Percentiles rank a stretch among this genome's conserved stretches.
phyloP scores from a whole-genome alignment of 2,113 vertebrate species.

The Corvus cornix region DNA sequence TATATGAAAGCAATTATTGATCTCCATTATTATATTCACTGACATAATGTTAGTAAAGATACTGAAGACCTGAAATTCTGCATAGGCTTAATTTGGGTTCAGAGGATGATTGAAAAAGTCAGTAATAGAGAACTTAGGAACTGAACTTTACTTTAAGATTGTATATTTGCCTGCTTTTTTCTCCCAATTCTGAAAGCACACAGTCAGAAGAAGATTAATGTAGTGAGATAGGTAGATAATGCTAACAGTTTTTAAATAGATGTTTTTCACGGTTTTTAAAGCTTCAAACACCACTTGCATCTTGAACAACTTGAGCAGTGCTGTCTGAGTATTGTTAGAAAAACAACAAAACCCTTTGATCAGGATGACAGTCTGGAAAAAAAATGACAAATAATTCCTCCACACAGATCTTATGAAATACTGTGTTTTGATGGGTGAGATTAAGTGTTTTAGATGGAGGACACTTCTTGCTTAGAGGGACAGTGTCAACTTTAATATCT shows the following conservation, averaged over 20 bases:
- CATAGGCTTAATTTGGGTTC: not conserved
- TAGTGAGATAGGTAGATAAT: not conserved
- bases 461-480: constrained; percentile 57
- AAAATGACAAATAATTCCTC: constrained; percentile 18
- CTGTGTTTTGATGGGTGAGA: constrained; percentile 31
- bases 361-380: constrained; percentile 35
- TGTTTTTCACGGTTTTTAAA: not conserved
- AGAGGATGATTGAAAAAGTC: not conserved
- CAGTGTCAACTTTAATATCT: constrained; percentile 27
- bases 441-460: constrained; percentile 36
- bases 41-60: not conserved
- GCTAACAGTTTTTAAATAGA: not conserved
- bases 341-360: constrained; percentile 35
- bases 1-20: not conserved
- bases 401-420: not conserved
- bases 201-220: not conserved
- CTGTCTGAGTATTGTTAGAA: constrained; percentile 38
- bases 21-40: not conserved
- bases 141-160: not conserved
- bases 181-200: not conserved
- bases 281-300: not conserved
- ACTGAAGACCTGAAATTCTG: not conserved
- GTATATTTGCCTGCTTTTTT: not conserved
- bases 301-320: not conserved
- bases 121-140: not conserved